Evolutionary conservation across 2,113 vertebrate species (phyloP), one percentile per base, ranked within the genome.

Genomic region (Oryzias celebensis): DNA sequence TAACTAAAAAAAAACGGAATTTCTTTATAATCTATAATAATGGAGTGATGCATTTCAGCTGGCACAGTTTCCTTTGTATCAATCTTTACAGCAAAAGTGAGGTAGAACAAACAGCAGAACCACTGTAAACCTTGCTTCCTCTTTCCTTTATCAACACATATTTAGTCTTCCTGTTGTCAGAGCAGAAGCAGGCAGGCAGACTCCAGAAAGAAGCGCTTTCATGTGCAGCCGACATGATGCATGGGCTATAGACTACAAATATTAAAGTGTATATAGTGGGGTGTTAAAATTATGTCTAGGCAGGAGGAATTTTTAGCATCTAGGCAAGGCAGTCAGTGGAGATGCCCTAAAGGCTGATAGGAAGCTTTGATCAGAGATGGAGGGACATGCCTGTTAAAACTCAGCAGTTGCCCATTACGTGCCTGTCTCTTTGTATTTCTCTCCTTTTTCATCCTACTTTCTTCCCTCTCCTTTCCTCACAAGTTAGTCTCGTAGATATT

Each of bases 351-450:
- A 86, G 85, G 82, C 82, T 87, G 85, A 88, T 85, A 56, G 77
- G 74, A 79, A 13, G 73, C 88, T 87, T 89, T 89, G 83, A 89
- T 88, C 81, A 84, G 80, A 83, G 79, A 80, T 78, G 80, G 84
- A 78, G 81, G 81, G 82, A 84, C 82, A 86, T 66, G 81, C 72
- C 79, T 85, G 84, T 85, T 85, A 80, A 81, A 87, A 85, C 68
- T 67, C 78, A 65, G 73, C 69, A 77, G 71, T 71, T 62, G 24
- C 62, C 58, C 42, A 14, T 66, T 82, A 65, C 57, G 60, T 51
- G 36, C 71, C 59, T 42, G 57, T 77, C 71, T 49, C 79, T 87
- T 80, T 84, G 67, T 81, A 84, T 77, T 69, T 53, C 75, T 84
- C 76, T 56, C 54, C 68, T 78, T 58, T 52, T 69, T 69, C 60